phyloP scores from a whole-genome alignment of 1,140 invertebrate genomes.

The Akabosia matsudoensis region DNA sequence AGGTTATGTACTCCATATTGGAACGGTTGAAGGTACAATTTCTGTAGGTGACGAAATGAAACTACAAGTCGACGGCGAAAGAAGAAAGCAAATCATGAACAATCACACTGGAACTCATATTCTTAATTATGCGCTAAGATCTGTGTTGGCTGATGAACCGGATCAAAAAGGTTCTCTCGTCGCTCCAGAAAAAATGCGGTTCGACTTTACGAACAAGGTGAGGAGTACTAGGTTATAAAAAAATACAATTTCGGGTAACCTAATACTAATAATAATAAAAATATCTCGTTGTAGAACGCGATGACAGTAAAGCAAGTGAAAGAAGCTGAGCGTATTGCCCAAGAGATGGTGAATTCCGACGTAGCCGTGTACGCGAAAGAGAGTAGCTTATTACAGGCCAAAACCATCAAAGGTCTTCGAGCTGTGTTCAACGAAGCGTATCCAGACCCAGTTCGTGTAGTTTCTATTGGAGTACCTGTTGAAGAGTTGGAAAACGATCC shows the following conservation, averaged over 20 bases:
- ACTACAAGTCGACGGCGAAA: slow-evolving; percentile 75
- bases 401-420: slow-evolving; percentile 87
- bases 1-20: slow-evolving; percentile 93
- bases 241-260: no score
- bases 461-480: slow-evolving; percentile 89
- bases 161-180: slow-evolving; percentile 99
- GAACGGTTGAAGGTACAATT: slow-evolving; percentile 69
- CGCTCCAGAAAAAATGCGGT: slow-evolving; percentile 89
- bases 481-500: slow-evolving; percentile 86
- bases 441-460: slow-evolving; percentile 96
- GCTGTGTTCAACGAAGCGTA: slow-evolving; percentile 99
- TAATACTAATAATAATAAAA: no score
- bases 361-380: slow-evolving; percentile 86
- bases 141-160: slow-evolving; percentile 81
- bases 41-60: slow-evolving; percentile 81
- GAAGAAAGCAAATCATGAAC: slow-evolving; percentile 88
- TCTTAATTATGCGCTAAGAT: slow-evolving; percentile 88
- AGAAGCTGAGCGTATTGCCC: slow-evolving; percentile 74
- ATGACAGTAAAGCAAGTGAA: slow-evolving; percentile 84
- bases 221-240: neutral
- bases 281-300: slow-evolving; percentile 53
- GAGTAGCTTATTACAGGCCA: slow-evolving; percentile 75
- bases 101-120: slow-evolving; percentile 99
- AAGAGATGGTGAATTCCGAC: slow-evolving; percentile 74
- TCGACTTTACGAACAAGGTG: slow-evolving; percentile 95